Evolutionary conservation across 2,888 invertebrate genomes (phyloP).

Genomic region (Lacanobia wlatinum): DNA sequence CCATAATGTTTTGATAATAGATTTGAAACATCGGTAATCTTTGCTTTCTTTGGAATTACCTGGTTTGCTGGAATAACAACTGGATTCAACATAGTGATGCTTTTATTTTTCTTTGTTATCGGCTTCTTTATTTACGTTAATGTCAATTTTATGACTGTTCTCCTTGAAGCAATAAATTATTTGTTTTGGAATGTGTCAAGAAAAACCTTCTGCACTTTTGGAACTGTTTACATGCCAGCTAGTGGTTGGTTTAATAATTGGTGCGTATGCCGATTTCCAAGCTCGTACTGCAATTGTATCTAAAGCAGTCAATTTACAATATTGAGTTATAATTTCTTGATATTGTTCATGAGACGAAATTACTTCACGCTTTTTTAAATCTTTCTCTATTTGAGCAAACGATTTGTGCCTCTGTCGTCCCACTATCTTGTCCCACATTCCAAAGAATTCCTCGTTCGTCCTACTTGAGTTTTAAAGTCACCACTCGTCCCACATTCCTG

Average conservation of each 20-base stretch:
- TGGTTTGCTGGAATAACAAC: constrained; percentile 21
- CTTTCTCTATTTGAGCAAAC: constrained; percentile 62
- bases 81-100: constrained; percentile 40
- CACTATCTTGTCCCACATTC: constrained; percentile 28
- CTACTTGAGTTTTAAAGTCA: constrained; percentile 15
- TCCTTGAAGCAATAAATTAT: constrained; percentile 43
- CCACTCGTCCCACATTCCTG: constrained; percentile 17
- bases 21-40: constrained; percentile 23
- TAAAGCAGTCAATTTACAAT: constrained; percentile 52
- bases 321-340: constrained; percentile 37
- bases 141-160: no score
- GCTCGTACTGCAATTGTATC: constrained; percentile 41
- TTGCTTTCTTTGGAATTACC: constrained; percentile 33
- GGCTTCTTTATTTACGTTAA: constrained; percentile 36
- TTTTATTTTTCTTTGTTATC: constrained; percentile 41
- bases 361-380: constrained; percentile 50
- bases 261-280: constrained; percentile 41
- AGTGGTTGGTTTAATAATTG: constrained; percentile 51
- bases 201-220: constrained; percentile 35
- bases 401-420: constrained; percentile 17
- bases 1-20: no score
- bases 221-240: constrained; percentile 52
- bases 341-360: constrained; percentile 47
- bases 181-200: constrained; percentile 41
- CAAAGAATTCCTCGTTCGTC: constrained; percentile 23